Base-by-base conservation (phyloP, 2,113 vertebrate species). In the Astur gentilis region DNA sequence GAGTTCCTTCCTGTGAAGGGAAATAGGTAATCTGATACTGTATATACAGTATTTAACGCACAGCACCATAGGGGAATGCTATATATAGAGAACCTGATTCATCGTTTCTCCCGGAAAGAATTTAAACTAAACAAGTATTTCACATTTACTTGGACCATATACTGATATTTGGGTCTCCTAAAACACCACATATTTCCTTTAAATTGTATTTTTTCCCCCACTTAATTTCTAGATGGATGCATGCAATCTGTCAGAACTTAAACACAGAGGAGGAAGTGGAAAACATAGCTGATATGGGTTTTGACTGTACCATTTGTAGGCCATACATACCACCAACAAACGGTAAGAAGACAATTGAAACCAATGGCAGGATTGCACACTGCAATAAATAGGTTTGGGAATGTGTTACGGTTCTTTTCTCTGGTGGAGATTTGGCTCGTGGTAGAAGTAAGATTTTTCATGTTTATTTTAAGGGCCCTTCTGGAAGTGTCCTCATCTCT, bases 271-370 rank as follows among this genome's bases (percentile, higher is more conserved):
- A 99, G 44, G 99, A 99, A 93, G 99, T 99, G 93, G 99, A 99
- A 97, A 97, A 87, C 20, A 98, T 98, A n/a, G 99, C 99, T 29
- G 99, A 99, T 67, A 97, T 98, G 93, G 99, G 99, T 65, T 99
- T 99, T 90, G 98, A 99, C 97, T 99, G 99, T 97, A 98, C 99
- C 55, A 98, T 99, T 98, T 99, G 99, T 97, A 98, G 98, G 92
- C 98, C 98, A 61, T 98, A 98, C 67, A 95, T 98, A 82, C 97
- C 97, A 92, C 79, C 98, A 54, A 83, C 98, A 17, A 98, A 97
- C 55, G 99, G 99, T 99, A 98, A 99, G 98, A 90, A 38, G 89
- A 75, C 15, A 29, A 32, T 40, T 38, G 29, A 82, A 95, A 66
- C 62, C 71, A 84, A 90, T 67, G 80, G 55, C 86, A 93, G 95